phyloP scores from a whole-genome alignment of 2,888 invertebrate genomes.

The Pyralis farinalis region DNA sequence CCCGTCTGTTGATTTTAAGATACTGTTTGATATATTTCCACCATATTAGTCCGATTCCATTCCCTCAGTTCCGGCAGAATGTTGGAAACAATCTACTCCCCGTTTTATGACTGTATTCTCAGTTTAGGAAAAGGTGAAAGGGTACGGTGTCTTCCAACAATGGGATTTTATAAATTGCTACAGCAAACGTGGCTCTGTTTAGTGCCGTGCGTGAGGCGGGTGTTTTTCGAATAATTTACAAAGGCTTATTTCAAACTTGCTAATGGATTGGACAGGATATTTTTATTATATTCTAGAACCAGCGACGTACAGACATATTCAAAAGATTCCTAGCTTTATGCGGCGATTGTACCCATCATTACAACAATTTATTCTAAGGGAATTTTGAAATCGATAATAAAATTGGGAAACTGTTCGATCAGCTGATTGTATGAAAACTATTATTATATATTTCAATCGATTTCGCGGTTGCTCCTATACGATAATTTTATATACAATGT shows the following conservation, averaged over 20 bases:
- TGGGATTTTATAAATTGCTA: constrained; percentile 1
- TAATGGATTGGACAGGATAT: no score
- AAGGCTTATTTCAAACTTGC: not conserved
- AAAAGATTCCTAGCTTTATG: no score
- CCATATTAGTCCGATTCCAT: constrained; percentile 64
- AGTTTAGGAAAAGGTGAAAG: constrained; percentile 23
- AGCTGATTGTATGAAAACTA: no score
- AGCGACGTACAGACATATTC: no score
- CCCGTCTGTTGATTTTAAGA: not conserved
- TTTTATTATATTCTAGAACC: no score
- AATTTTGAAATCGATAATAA: no score
- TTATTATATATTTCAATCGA: no score
- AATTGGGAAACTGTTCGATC: no score
- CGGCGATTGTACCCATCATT: no score
- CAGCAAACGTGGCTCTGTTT: not conserved
- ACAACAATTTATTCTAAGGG: no score
- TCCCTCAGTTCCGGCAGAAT: constrained; percentile 61
- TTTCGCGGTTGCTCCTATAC: no score
- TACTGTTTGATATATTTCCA: not conserved
- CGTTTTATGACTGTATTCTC: constrained; percentile 56
- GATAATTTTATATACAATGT: no score
- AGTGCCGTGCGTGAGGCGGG: not conserved
- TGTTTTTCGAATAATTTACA: not conserved
- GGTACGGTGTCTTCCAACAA: constrained; percentile 1
- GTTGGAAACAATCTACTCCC: constrained; percentile 65